Conservation (phyloP, 2,888 invertebrate species). For the Quadriops clusia region DNA sequence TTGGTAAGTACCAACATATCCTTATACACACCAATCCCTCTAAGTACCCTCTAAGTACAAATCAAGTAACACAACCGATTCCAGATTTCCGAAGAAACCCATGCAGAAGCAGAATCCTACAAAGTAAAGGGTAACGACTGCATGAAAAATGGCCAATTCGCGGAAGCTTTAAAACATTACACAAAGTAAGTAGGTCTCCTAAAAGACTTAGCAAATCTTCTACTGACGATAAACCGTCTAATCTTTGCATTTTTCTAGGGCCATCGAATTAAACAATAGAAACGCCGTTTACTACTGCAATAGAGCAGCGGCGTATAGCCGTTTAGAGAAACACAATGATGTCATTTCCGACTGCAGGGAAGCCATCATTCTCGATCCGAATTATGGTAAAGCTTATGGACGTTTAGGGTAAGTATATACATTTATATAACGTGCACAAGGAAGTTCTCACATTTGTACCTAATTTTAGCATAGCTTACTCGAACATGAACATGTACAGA, state of each 20-base stretch:
- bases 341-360: constrained; percentile 86
- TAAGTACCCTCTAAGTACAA: too few relatives aligned
- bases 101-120: constrained; percentile 64
- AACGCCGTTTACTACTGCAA: constrained; percentile 97
- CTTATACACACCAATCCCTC: too few relatives aligned
- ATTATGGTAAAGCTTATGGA: constrained; percentile 91
- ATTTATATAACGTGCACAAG: constrained; percentile 1
- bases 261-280: constrained; percentile 72
- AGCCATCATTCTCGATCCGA: constrained; percentile 78
- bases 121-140: constrained; percentile 80
- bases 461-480: constrained; percentile 59
- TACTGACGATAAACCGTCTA: too few relatives aligned
- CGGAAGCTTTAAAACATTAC: constrained; percentile 75
- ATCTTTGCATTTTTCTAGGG: constrained; percentile 42
- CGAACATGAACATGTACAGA: constrained; percentile 67
- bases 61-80: too few relatives aligned
- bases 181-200: constrained; percentile 48
- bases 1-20: too few relatives aligned
- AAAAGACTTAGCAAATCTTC: too few relatives aligned
- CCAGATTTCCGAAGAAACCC: constrained; percentile 41
- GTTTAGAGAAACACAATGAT: constrained; percentile 68
- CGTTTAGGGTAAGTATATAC: constrained; percentile 55
- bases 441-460: too few relatives aligned
- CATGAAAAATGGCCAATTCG: constrained; percentile 75
- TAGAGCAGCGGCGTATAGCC: constrained; percentile 90